phyloP scores from a whole-genome alignment of 2,797 vertebrate species.

The Oryzias sinensis region DNA sequence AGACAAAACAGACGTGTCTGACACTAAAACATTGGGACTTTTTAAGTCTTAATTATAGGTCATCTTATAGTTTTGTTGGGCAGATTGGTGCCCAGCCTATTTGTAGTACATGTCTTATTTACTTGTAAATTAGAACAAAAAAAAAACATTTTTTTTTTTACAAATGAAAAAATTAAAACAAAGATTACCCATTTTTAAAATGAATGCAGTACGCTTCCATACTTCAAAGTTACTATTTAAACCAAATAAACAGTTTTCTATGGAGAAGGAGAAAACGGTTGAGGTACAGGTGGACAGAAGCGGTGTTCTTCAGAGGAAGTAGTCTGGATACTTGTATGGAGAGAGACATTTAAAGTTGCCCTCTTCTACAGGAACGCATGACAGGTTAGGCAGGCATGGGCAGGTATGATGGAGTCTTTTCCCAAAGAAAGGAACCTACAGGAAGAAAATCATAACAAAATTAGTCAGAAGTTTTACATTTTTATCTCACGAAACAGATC shows the following conservation, averaged over 20 bases:
- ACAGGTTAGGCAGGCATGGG: conserved; percentile 86
- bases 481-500: background rate
- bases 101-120: too few species aligned
- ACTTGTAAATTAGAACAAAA: too few species aligned
- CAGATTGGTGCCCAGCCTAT: too few species aligned
- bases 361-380: conserved; percentile 75
- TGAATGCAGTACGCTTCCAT: too few species aligned
- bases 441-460: conserved; percentile 11
- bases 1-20: too few species aligned
- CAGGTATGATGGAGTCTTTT: conserved; percentile 88
- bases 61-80: too few species aligned
- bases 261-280: conserved; percentile 19
- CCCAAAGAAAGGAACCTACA: conserved; percentile 88
- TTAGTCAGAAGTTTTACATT: background rate
- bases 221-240: too few species aligned
- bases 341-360: conserved; percentile 83
- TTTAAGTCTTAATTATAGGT: too few species aligned
- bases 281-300: conserved; percentile 6
- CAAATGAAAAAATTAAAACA: too few species aligned
- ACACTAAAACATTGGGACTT: too few species aligned
- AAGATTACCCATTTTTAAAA: too few species aligned
- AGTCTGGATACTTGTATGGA: conserved; percentile 74
- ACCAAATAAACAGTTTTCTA: background rate
- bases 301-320: conserved; percentile 71
- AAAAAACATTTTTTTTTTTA: too few species aligned